Conservation (phyloP, 2,888 invertebrate genomes). For the Chrysodeixis includens region DNA sequence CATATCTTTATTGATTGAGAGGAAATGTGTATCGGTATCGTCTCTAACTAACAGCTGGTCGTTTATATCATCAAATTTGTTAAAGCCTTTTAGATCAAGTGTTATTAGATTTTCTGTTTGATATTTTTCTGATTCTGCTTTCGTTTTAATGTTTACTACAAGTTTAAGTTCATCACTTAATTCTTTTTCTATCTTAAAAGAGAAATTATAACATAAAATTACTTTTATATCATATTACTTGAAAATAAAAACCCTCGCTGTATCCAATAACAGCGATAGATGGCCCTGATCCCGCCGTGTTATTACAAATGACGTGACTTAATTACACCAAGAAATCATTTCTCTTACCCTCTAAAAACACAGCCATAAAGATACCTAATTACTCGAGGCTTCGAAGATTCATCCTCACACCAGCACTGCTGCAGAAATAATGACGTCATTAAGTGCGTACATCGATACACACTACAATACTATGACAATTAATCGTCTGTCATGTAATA, state of each 20-base stretch:
- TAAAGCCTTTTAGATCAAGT: background rate
- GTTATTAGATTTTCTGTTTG: background rate
- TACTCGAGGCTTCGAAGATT: conserved; percentile 26
- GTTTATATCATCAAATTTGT: background rate
- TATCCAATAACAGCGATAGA: conserved; percentile 24
- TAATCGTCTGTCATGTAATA: conserved; percentile 59
- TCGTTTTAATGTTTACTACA: background rate
- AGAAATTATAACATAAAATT: background rate
- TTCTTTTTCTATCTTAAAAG: background rate
- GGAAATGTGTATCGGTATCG: background rate
- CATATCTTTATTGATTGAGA: conserved; percentile 10
- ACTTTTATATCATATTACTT: background rate
- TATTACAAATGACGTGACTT: conserved; percentile 21
- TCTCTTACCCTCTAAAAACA: conserved; percentile 20
- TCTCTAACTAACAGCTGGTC: background rate
- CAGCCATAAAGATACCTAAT: conserved; percentile 27
- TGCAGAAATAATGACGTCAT: conserved; percentile 52
- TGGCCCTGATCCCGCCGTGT: conserved; percentile 5
- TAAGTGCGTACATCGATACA: conserved; percentile 37
- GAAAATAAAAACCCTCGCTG: conserved; percentile 1
- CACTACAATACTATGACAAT: conserved; percentile 51
- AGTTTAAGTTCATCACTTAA: background rate
- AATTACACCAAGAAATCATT: conserved; percentile 16
- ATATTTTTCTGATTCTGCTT: background rate
- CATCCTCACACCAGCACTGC: conserved; percentile 21